Base-by-base conservation (phyloP, 2,888 invertebrate species). In the Uropetala carovei region DNA sequence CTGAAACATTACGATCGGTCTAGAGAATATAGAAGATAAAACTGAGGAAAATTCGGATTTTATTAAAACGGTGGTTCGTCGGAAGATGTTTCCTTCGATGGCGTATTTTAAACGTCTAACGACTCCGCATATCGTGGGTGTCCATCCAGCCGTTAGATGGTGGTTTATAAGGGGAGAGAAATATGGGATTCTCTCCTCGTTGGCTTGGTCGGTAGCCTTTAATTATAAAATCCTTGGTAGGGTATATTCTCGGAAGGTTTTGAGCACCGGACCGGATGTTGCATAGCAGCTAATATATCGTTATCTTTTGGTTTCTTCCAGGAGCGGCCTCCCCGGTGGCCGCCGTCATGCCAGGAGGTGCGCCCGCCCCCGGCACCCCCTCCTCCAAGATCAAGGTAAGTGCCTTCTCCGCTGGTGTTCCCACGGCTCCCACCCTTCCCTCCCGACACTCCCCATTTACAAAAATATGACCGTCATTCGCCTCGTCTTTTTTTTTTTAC, bases 281-380 rank as follows among this genome's bases (percentile, higher is more conserved):
- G 94, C 93, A n/a, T 43, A 83, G 18, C n/a, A 9, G 27, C 43
- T 43, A 83, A 83, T 81, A 18, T 92, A 43, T 57, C 81, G 92
- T 92, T 82, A 92, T 92, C 92, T 92, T 75, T 92, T 93, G 92
- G 92, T 56, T 94, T 43, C 94, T 94, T 95, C 9, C 94, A 96
- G 96, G 95, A 93, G 95, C 95, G 93, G 89, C 89, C 89, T 68
- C 89, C n/a, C 96, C 96, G 93, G 95, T 96, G 93, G 96, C 96
- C 93, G 95, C 96, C 93, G 96, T 96, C 93, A 97, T 97, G 97
- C 97, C 97, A 93, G 97, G 97, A 94, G 97, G 97, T 94, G 96
- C 96, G 94, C 98, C 98, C 94, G 97, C 96, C 94, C 98, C 98
- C 94, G 97, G 98, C 94, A 98, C 98, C 92, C 98, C 98, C 93